Percentiles rank a stretch among this genome's conserved stretches.
These are phyloP conservation scores for Silurus aristotelis DNA, from an alignment of 2,797 vertebrate genomes.

Conservation along the genomic window DNA sequence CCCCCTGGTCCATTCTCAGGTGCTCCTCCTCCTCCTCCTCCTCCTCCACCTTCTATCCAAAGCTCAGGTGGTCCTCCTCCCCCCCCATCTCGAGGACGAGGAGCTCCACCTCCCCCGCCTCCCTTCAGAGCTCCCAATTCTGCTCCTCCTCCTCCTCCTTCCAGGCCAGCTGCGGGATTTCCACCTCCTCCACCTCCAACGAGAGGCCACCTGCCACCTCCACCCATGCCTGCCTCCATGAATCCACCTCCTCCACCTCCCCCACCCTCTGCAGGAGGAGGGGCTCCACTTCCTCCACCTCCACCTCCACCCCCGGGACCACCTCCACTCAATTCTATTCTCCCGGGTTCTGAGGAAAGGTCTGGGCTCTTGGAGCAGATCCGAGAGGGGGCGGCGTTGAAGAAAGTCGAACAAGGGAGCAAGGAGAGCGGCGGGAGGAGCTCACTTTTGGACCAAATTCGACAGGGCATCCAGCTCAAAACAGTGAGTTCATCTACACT, in stretches of 20 bases:
- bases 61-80: conserved; percentile 75
- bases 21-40: conserved; percentile 83
- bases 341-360: conserved; percentile 77
- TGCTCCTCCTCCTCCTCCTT: conserved; percentile 83
- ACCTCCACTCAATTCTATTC: conserved; percentile 70
- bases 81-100: conserved; percentile 80
- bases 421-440: conserved; percentile 82
- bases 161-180: conserved; percentile 76
- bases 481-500: conserved; percentile 74
- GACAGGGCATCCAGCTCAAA: conserved; percentile 93
- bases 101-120: conserved; percentile 83
- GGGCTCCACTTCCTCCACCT: conserved; percentile 73
- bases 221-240: conserved; percentile 62
- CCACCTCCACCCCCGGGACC: conserved; percentile 78
- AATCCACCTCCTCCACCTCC: conserved; percentile 35
- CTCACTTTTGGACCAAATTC: conserved; percentile 94
- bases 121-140: conserved; percentile 82
- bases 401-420: conserved; percentile 92
- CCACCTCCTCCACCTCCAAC: conserved; percentile 84
- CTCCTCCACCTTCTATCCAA: conserved; percentile 70
- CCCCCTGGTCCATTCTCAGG: conserved; percentile 60
- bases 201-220: conserved; percentile 65
- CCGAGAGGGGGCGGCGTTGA: conserved; percentile 86
- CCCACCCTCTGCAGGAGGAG: conserved; percentile 56
- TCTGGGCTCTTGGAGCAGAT: conserved; percentile 92